A percentile compares a stretch with the other conserved stretches of the same genome.
These are phyloP conservation scores for Poecilia latipinna DNA, from an alignment of 2,113 vertebrate species.

Conservation along the genomic window DNA sequence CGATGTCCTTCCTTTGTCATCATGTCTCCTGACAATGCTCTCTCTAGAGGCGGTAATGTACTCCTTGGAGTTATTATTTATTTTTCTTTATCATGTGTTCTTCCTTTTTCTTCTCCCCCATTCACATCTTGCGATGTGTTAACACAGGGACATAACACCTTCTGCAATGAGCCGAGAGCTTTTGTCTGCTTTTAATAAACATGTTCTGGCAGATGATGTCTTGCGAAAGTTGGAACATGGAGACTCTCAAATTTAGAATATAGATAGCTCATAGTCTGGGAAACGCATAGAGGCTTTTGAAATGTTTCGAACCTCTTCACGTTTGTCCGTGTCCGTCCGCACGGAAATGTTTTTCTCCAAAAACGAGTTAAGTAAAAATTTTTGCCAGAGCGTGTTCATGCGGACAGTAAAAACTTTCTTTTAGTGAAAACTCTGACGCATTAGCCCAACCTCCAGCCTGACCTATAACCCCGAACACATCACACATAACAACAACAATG, in stretches of 20 bases:
- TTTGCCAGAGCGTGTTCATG: no score
- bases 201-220: conserved; percentile 21
- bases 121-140: conserved; percentile 48
- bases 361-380: no score
- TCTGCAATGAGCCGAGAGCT: conserved; percentile 21
- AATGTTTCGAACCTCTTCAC: no score
- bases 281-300: background rate
- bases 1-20: conserved; percentile 7
- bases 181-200: conserved; percentile 38
- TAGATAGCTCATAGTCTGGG: background rate
- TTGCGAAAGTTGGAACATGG: background rate
- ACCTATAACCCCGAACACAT: no score
- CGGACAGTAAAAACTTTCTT: no score
- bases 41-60: conserved; percentile 14
- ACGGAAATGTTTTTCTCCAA: no score
- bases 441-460: no score
- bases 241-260: conserved; percentile 8
- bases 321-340: no score
- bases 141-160: conserved; percentile 49
- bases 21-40: background rate
- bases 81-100: conserved; percentile 28
- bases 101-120: conserved; percentile 15
- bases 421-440: no score
- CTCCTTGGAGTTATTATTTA: conserved; percentile 8
- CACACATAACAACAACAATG: no score